phyloP scores from a whole-genome alignment of 2,888 invertebrate genomes.

The Liopterus haemorrhoidalis region DNA sequence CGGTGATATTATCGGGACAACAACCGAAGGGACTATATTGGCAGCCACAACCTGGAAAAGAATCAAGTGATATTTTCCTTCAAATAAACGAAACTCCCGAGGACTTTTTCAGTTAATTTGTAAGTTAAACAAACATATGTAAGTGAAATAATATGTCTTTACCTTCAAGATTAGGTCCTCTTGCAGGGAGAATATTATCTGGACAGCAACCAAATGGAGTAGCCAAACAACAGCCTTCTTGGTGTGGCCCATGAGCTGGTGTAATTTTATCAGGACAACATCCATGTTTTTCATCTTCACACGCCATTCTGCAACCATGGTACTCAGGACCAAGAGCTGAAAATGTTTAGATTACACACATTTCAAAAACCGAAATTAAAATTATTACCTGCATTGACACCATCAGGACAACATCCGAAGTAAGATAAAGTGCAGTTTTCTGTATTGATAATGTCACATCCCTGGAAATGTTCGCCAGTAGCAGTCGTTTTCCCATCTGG shows the following conservation, averaged over 20 bases:
- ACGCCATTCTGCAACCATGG: constrained; percentile 69
- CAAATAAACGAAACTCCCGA: constrained; percentile 8
- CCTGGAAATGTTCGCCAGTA: constrained; percentile 58
- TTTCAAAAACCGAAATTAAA: not conserved
- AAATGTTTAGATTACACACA: not conserved
- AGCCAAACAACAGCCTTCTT: constrained; percentile 76
- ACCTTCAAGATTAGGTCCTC: constrained; percentile 70
- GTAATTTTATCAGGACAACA: constrained; percentile 83
- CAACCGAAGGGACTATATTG: constrained; percentile 71
- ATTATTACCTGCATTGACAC: constrained; percentile 53
- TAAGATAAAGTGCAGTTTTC: constrained; percentile 53
- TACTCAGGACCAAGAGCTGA: constrained; percentile 61
- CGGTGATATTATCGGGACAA: constrained; percentile 75
- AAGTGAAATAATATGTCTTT: too few relatives aligned
- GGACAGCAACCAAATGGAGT: constrained; percentile 81
- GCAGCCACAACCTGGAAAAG: constrained; percentile 66
- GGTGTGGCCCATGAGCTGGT: constrained; percentile 75
- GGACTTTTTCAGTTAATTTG: constrained; percentile 11
- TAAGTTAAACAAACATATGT: constrained; percentile 4
- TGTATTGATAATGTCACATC: constrained; percentile 49
- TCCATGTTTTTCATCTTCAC: constrained; percentile 66
- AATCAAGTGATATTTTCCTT: too few relatives aligned
- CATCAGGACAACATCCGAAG: constrained; percentile 71
- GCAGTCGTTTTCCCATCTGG: constrained; percentile 59
- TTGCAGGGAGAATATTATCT: constrained; percentile 75